These are phyloP conservation scores for Dendroctonus valens DNA, from an alignment of 1,140 invertebrate genomes.

Conservation along the genomic window DNA sequence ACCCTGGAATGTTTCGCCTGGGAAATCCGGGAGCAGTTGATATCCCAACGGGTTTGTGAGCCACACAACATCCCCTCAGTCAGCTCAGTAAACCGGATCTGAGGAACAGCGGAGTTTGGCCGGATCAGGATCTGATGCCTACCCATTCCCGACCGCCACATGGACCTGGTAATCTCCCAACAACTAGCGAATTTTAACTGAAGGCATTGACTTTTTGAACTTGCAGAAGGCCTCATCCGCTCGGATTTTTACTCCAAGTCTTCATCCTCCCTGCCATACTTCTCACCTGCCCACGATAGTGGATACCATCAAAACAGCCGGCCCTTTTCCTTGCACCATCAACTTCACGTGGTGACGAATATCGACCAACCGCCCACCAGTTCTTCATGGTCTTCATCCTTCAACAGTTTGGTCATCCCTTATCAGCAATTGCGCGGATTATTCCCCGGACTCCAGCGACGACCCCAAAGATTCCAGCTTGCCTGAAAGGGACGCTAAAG, in stretches of 20 bases:
- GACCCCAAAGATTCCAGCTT: constrained; percentile 14
- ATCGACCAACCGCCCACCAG: constrained; percentile 46
- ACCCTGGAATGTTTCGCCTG: constrained; percentile 88
- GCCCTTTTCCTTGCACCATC: constrained; percentile 59
- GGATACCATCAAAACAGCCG: constrained; percentile 53
- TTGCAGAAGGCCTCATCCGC: constrained; percentile 39
- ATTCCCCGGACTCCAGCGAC: constrained; percentile 21
- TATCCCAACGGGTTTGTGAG: constrained; percentile 81
- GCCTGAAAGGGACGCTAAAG: constrained; percentile 26
- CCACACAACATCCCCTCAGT: constrained; percentile 87
- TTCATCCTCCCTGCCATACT: constrained; percentile 33
- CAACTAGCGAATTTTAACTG: not conserved
- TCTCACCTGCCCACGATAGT: constrained; percentile 43
- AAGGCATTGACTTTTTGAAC: not conserved
- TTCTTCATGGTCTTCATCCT: constrained; percentile 53
- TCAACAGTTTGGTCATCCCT: constrained; percentile 19
- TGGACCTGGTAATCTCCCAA: not conserved
- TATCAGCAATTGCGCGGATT: constrained; percentile 17
- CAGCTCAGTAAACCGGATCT: constrained; percentile 94
- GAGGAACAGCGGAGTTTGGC: constrained; percentile 76
- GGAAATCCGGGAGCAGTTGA: constrained; percentile 86
- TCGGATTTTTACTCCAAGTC: constrained; percentile 41
- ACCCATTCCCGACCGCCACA: not conserved
- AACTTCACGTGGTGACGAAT: constrained; percentile 53
- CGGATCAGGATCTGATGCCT: constrained; percentile 40